Evolutionary conservation across 1,140 invertebrate genomes (phyloP).

Genomic region (Formica selysi): DNA sequence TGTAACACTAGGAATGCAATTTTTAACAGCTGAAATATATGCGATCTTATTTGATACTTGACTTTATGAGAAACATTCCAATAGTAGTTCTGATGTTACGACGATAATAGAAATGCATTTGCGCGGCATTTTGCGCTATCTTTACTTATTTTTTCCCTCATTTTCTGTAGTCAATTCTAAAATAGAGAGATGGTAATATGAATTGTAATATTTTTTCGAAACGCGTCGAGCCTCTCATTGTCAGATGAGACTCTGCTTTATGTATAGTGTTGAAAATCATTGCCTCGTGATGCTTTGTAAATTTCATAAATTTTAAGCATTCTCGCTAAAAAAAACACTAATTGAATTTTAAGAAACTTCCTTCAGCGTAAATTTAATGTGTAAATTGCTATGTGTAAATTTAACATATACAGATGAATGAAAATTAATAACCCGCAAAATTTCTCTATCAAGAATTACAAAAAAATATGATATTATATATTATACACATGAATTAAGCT

Average conservation of each 20-base stretch:
- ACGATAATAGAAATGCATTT: constrained; percentile 17
- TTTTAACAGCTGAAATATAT: constrained; percentile 50
- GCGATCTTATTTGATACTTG: not conserved
- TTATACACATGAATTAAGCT: not conserved
- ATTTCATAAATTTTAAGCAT: not conserved
- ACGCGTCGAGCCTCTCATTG: not conserved
- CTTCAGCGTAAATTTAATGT: not conserved
- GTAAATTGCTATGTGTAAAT: not conserved
- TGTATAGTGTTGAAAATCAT: constrained; percentile 22
- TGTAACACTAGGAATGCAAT: constrained; percentile 29
- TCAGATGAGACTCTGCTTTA: constrained; percentile 1
- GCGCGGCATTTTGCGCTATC: constrained; percentile 17
- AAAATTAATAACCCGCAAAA: not conserved
- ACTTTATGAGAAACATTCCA: not conserved
- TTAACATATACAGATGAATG: not conserved
- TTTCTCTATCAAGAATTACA: not conserved
- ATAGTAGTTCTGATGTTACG: not conserved
- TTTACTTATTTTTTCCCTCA: constrained; percentile 1
- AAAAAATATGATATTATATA: not conserved
- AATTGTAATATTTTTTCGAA: constrained; percentile 18
- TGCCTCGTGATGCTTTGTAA: not conserved
- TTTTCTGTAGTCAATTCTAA: constrained; percentile 4
- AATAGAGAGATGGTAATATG: constrained; percentile 34
- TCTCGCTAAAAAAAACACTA: not conserved
- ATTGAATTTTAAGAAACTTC: not conserved